Conservation (phyloP, 2,797 vertebrate genomes). For the Heliangelus exortis region DNA sequence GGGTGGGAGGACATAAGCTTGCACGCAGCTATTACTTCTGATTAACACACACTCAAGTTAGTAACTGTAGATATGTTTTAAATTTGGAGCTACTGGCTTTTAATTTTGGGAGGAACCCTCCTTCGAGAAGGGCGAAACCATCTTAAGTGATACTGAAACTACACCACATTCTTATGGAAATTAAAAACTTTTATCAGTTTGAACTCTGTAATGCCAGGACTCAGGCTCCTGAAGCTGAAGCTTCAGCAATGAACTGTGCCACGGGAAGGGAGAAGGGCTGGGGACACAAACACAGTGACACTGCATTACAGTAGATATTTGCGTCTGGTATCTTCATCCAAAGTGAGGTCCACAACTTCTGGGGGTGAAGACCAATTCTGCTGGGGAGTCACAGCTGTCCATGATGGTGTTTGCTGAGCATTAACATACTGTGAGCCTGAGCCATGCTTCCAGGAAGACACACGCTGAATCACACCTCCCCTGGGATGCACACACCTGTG, state of each 20-base stretch:
- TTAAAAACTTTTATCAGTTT: constrained; percentile 44
- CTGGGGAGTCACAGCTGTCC: constrained; percentile 91
- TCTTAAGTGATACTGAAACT: constrained; percentile 49
- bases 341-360: constrained; percentile 96
- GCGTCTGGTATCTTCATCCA: constrained; percentile 93
- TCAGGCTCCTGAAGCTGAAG: constrained; percentile 67
- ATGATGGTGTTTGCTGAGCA: constrained; percentile 85
- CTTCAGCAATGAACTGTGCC: constrained; percentile 70
- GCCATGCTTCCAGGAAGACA: constrained; percentile 92
- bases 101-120: constrained; percentile 42
- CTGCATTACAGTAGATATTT: constrained; percentile 91
- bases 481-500: constrained; percentile 89
- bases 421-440: constrained; percentile 82
- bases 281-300: constrained; percentile 70
- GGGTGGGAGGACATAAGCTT: neutral
- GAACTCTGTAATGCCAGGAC: constrained; percentile 71
- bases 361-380: constrained; percentile 92
- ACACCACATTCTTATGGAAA: constrained; percentile 61
- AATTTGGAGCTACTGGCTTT: constrained; percentile 51
- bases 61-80: constrained; percentile 37
- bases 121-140: constrained; percentile 40
- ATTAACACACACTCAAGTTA: constrained; percentile 16
- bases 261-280: constrained; percentile 21
- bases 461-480: constrained; percentile 95
- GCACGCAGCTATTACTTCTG: neutral